phyloP scores from a whole-genome alignment of 2,888 invertebrate genomes.

The Caenorhabditis auriculariae region DNA sequence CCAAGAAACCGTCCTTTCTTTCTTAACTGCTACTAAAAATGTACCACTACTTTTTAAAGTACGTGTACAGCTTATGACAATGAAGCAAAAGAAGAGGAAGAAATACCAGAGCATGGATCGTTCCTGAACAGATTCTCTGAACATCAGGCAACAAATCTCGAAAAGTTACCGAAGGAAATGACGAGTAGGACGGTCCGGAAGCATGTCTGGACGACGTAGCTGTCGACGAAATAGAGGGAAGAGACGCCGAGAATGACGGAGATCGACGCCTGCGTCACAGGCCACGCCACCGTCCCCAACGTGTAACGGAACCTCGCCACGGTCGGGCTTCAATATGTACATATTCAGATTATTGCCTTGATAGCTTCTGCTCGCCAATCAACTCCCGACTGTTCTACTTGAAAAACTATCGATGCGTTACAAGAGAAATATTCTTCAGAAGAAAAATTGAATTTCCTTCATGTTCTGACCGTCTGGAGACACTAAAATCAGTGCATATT shows the following conservation, averaged over 20 bases:
- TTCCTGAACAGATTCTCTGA: slow-evolving; percentile 25
- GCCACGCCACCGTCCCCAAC: slow-evolving; percentile 53
- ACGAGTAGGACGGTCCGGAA: slow-evolving; percentile 55
- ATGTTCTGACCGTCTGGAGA: no score
- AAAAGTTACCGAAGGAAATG: slow-evolving; percentile 44
- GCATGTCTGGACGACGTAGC: slow-evolving; percentile 56
- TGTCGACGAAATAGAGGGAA: slow-evolving; percentile 45
- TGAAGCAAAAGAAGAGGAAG: slow-evolving; percentile 45
- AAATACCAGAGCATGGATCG: slow-evolving; percentile 51
- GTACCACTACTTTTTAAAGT: slow-evolving; percentile 15
- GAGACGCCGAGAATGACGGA: slow-evolving; percentile 53
- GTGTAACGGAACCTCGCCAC: slow-evolving; percentile 24
- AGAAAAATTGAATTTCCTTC: no score
- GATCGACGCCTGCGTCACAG: slow-evolving; percentile 47
- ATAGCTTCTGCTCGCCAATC: no score
- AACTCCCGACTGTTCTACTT: no score
- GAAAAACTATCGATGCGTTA: no score
- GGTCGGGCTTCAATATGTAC: no score
- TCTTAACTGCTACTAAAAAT: no score
- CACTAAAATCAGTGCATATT: no score
- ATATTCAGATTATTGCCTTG: no score
- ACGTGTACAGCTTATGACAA: slow-evolving; percentile 17
- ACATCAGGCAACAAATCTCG: background rate
- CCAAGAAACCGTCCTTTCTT: no score
- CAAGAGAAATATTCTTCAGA: no score